Conservation (phyloP, 1,140 invertebrate species). For the Drosophila miranda region DNA sequence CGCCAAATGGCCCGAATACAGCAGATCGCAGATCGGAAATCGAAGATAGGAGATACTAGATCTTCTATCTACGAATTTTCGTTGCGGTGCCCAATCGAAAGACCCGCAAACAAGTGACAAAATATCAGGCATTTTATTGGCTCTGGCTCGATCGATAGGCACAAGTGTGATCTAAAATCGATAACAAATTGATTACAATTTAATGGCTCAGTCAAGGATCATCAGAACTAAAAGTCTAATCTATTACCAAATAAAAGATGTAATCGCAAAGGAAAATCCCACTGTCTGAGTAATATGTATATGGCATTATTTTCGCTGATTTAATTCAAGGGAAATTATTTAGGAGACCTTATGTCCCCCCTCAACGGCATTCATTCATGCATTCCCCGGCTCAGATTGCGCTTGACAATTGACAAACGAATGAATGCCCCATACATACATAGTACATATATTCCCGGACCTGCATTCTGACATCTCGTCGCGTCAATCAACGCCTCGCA, state of each 20-base stretch:
- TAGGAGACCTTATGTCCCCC: too few relatives aligned
- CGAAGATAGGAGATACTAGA: too few relatives aligned
- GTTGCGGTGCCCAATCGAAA: slow-evolving; percentile 13
- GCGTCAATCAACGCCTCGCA: slow-evolving; percentile 29
- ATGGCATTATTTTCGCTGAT: too few relatives aligned
- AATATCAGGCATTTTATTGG: not conserved
- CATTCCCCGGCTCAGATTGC: not conserved
- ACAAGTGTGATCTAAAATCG: too few relatives aligned
- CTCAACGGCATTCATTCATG: too few relatives aligned
- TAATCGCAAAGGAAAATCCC: too few relatives aligned
- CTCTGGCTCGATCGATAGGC: too few relatives aligned
- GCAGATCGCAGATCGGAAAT: slow-evolving; percentile 11
- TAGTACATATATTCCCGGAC: slow-evolving; percentile 11
- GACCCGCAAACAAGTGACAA: slow-evolving; percentile 28
- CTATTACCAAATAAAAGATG: too few relatives aligned
- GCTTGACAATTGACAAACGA: slow-evolving; percentile 3
- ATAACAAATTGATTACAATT: not conserved
- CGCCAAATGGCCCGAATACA: slow-evolving; percentile 34
- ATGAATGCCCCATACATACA: slow-evolving; percentile 1
- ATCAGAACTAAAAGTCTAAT: too few relatives aligned
- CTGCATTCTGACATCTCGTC: slow-evolving; percentile 26
- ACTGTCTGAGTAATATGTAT: too few relatives aligned
- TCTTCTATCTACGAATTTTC: not conserved
- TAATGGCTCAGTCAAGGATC: too few relatives aligned
- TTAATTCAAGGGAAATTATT: too few relatives aligned